Evolutionary conservation across 1,140 invertebrate species (phyloP).

Genomic region (Artemia franciscana): DNA sequence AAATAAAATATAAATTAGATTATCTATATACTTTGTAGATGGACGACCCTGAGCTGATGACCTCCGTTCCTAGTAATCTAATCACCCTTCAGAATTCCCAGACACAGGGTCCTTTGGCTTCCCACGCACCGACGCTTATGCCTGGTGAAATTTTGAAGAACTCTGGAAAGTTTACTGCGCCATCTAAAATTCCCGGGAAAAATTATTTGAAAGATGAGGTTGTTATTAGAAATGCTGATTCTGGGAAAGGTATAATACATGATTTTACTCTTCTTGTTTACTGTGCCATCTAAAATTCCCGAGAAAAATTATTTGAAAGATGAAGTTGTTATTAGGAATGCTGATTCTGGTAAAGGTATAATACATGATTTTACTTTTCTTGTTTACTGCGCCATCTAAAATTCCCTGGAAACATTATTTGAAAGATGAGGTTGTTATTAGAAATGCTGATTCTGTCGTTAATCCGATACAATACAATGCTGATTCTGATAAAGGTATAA

Average conservation of each 20-base stretch:
- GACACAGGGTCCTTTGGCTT: constrained; percentile 1
- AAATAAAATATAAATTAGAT: too few relatives aligned
- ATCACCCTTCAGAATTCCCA: too few relatives aligned
- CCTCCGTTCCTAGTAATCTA: too few relatives aligned
- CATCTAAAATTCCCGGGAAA: constrained; percentile 68
- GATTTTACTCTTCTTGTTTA: constrained; percentile 24
- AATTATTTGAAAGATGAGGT: constrained; percentile 83
- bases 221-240: constrained; percentile 74
- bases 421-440: background rate
- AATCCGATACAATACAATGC: too few relatives aligned
- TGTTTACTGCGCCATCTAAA: too few relatives aligned
- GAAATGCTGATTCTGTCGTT: background rate
- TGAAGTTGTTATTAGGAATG: constrained; percentile 75
- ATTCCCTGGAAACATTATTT: constrained; percentile 2
- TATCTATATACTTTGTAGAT: too few relatives aligned
- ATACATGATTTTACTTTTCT: background rate
- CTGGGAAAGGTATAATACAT: constrained; percentile 68
- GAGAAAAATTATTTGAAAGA: constrained; percentile 79
- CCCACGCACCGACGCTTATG: constrained; percentile 26
- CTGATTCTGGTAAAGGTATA: constrained; percentile 79
- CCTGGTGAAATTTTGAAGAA: constrained; percentile 62
- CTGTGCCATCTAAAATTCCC: constrained; percentile 59
- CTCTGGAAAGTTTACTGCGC: constrained; percentile 62
- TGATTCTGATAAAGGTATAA: too few relatives aligned
- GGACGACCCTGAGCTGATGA: too few relatives aligned